Evolutionary conservation across 2,113 vertebrate species (phyloP).

Genomic region (Cheilinus undulatus): DNA sequence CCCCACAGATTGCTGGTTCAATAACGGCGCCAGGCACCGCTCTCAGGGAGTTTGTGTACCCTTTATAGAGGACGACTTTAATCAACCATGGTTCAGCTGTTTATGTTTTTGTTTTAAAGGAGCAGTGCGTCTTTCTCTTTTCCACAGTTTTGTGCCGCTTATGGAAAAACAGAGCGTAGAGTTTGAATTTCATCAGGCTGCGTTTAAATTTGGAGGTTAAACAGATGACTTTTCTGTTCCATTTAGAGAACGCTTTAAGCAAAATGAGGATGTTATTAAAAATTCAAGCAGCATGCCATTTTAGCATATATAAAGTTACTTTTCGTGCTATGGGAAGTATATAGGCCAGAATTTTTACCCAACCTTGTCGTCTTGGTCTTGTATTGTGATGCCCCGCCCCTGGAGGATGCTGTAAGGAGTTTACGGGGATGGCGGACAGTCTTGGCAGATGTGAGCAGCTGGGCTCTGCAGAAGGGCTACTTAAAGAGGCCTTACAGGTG

Average conservation of each 20-base stretch:
- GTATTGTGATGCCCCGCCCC: conserved; percentile 69
- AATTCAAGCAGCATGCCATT: conserved; percentile 48
- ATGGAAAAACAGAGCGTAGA: not conserved
- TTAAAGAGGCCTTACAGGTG: conserved; percentile 82
- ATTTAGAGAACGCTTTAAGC: conserved; percentile 19
- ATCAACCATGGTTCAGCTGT: conserved; percentile 67
- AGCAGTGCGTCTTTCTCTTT: conserved; percentile 37
- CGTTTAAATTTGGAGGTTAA: conserved; percentile 44
- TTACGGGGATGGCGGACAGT: conserved; percentile 66
- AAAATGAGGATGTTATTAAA: conserved; percentile 58
- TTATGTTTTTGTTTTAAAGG: conserved; percentile 65
- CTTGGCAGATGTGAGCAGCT: conserved; percentile 82
- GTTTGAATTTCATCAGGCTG: not conserved
- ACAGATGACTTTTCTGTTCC: conserved; percentile 31
- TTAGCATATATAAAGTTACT: conserved; percentile 50
- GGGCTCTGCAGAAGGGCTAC: conserved; percentile 74
- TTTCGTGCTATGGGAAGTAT: conserved; percentile 60
- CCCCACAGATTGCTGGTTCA: conserved; percentile 79
- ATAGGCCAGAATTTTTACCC: conserved; percentile 73
- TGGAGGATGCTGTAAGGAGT: conserved; percentile 71
- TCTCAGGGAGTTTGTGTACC: conserved; percentile 62
- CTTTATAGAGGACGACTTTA: conserved; percentile 76
- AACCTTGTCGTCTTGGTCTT: conserved; percentile 50
- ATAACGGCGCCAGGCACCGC: conserved; percentile 56
- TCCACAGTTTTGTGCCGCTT: not conserved